Percentiles rank a stretch among this genome's conserved stretches.
Evolutionary conservation across 1,140 invertebrate species (phyloP).

Genomic region (Ephestia elutella): DNA sequence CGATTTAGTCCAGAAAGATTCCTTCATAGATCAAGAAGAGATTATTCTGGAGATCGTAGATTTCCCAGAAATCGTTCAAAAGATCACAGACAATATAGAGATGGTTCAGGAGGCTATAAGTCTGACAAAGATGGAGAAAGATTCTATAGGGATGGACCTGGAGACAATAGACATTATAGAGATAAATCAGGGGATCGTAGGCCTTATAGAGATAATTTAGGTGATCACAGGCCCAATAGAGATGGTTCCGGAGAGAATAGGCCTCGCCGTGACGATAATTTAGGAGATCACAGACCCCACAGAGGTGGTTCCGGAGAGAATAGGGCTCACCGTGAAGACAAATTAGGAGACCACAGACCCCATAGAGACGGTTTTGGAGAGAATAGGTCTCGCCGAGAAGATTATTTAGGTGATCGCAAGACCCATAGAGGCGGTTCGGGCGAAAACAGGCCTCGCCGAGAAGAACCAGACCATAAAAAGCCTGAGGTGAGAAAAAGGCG

Average conservation of each 20-base stretch:
- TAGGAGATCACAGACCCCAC: not conserved
- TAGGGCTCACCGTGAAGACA: not conserved
- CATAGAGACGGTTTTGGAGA: not conserved
- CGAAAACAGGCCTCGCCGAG: not conserved
- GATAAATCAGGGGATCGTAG: not conserved
- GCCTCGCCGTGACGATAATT: not conserved
- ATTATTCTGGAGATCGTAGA: slow-evolving; percentile 23
- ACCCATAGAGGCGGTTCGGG: not conserved
- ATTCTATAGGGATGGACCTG: not conserved
- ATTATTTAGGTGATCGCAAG: not conserved
- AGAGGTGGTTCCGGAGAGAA: not conserved
- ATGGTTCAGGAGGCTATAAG: not conserved
- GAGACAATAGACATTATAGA: not conserved
- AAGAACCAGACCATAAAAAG: not conserved
- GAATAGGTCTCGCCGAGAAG: not conserved
- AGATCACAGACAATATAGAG: not conserved
- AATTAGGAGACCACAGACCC: not conserved
- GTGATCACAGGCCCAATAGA: not conserved
- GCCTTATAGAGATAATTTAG: not conserved
- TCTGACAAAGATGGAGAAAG: not conserved
- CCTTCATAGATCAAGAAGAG: slow-evolving; percentile 15
- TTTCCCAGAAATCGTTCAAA: slow-evolving; percentile 11
- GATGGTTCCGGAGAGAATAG: not conserved
- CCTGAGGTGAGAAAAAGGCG: not conserved
- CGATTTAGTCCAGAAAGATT: slow-evolving; percentile 32